Percentiles rank a stretch among this genome's conserved stretches.
phyloP scores from a whole-genome alignment of 2,888 invertebrate genomes.

The Eumacrocentrus americanus region DNA sequence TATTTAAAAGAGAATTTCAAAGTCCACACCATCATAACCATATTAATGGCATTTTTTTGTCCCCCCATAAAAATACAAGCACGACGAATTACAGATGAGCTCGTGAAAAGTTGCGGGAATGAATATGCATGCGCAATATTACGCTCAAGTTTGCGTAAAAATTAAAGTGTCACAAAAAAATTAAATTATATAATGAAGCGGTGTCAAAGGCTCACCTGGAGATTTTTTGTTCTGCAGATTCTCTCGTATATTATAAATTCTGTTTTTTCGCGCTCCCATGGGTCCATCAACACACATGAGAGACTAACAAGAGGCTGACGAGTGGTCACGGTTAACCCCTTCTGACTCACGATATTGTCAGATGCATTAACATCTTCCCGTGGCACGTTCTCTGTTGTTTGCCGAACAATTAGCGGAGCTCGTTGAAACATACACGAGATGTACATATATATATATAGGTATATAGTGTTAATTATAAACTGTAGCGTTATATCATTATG shows the following conservation, averaged over 20 bases:
- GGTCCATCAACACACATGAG: no score
- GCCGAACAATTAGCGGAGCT: conserved; percentile 33
- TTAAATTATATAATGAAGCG: neutral
- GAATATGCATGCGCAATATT: conserved; percentile 19
- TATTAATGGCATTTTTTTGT: conserved; percentile 1
- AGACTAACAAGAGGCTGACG: neutral
- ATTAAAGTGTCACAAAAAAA: conserved; percentile 1
- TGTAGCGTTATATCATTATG: conserved; percentile 3
- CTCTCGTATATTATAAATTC: no score
- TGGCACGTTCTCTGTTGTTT: conserved; percentile 22
- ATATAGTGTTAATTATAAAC: conserved; percentile 28
- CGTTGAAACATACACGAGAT: conserved; percentile 20
- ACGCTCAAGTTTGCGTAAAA: conserved; percentile 14
- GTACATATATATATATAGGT: no score
- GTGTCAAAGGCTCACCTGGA: conserved; percentile 9
- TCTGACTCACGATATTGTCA: conserved; percentile 26
- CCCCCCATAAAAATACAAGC: neutral
- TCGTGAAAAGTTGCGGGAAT: conserved; percentile 10
- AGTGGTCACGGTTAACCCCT: conserved; percentile 12
- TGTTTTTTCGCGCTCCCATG: neutral
- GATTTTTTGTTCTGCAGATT: neutral
- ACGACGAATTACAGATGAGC: neutral
- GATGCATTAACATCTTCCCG: conserved; percentile 30
- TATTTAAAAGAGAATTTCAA: conserved; percentile 1
- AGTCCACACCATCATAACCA: neutral